Base-by-base conservation (phyloP, 2,888 invertebrate species). In the Myopa tessellatipennis region DNA sequence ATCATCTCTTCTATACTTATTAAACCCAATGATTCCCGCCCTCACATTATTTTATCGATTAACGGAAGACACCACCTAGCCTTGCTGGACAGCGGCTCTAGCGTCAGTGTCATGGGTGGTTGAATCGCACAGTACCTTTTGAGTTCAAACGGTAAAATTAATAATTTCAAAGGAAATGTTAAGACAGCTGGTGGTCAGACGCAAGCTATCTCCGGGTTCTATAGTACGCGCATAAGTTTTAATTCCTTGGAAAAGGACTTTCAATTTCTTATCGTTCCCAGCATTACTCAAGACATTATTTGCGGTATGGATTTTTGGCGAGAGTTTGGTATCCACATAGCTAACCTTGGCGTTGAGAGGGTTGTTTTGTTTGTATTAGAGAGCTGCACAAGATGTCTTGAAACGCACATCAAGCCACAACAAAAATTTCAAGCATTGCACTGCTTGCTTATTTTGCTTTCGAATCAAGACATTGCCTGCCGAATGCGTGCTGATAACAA, bases 101-200 rank as follows among this genome's bases (percentile, higher is more conserved):
- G n/a, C n/a, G 34, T 45, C 3, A 63, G 73, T 16, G 73, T 73
- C 5, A 45, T 73, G 5, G 73, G 63, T 16, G 58, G 45, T 26
- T 18, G 2, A 16, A 14, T 36, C n/a, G 38, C 61, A 4, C 26
- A 40, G 6, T 5, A 26, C 18, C 12, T 61, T 0, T 1, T n/a
- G n/a, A 73, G 8, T 6, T 3, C 10, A 10, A 45, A 4, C 10
- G 7, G 18, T 6, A 12, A 8, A n/a, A 14, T 38, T 16, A 50
- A n/a, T 16, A 40, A 14, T n/a, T 38, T 26, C 4, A 14, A 12
- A 4, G 34, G n/a, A 36, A 16, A 7, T 3, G 38, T 65, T 1
- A 55, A n/a, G 52, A 74, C 74, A 1, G 74, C 74, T 18, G 36
- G 38, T 18, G 67, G 68, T 12, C n/a, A 36, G 4, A 16, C 14